Evolutionary conservation across 1,140 invertebrate species (phyloP), one percentile per base, ranked within the genome.

Genomic region (Spodoptera frugiperda): DNA sequence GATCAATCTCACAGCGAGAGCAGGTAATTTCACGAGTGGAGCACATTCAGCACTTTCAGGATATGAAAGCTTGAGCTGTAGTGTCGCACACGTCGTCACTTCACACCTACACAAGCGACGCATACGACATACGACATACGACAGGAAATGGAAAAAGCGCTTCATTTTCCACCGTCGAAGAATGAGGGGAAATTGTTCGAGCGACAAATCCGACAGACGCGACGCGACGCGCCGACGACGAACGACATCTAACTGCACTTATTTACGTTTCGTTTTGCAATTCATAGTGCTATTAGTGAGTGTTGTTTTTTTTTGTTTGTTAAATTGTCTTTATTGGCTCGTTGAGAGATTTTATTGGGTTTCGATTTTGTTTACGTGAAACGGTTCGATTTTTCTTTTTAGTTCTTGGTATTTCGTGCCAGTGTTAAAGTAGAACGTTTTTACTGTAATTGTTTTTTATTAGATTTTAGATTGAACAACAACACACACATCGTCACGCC

Each of bases 61-160:
- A 72, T 72, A 57, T 21, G 68, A 57, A 46, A 39, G 33, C 33
- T 54, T n/a, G 33, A 39, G 39, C 21, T 15, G 10, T 63, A 63
- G 59, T 46, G 59, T 19, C 33, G 59, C 9, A n/a, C 33, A 63
- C 33, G 25, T 25, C 25, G 25, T 25, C 25, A 63, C 59, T 15
- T 72, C 53, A 54, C 51, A 72, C 53, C 51, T 46, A 72, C 30
- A 11, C 68, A 17, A 46, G 30, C 12, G 8, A 44, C 5, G 68
- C 15, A 39, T 9, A 39, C 33, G 55, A 59, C 54, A 39, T 9
- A 39, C 33, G 55, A 59, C 54, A 25, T 63, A 71, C 71, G 75
- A 59, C 72, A 77, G 83, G 83, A 84, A 84, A 80, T 82, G 79
- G 79, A 79, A 82, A 81, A 81, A 61, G 75, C 79, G 82, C 78